Percentiles rank a stretch among this genome's conserved stretches.
phyloP scores from a whole-genome alignment of 2,113 vertebrate species.

The Suncus etruscus region DNA sequence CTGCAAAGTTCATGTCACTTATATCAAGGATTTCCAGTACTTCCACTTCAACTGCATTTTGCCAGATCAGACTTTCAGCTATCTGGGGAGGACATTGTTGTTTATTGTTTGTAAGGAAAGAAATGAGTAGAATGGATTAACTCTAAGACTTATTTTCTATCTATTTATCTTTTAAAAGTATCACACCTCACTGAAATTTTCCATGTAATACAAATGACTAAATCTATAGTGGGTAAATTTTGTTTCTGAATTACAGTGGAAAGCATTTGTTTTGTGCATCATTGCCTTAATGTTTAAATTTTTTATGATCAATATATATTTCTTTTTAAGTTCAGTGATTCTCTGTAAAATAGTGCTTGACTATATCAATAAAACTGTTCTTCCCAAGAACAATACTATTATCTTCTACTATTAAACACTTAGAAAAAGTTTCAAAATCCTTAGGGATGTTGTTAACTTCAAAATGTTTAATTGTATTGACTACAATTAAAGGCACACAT shows the following conservation, averaged over 20 bases:
- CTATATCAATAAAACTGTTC: not conserved
- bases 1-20: not conserved
- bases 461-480: not conserved
- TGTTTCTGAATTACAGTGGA: not conserved
- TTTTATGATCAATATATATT: not conserved
- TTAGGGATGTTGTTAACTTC: not conserved
- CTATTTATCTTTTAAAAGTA: not conserved
- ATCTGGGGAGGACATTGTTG: not conserved
- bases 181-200: not conserved
- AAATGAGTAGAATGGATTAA: too few species aligned
- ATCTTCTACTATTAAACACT: constrained; percentile 35
- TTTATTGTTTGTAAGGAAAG: not conserved
- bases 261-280: not conserved
- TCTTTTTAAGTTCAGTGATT: not conserved
- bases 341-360: not conserved
- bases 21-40: too few species aligned
- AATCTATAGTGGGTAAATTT: not conserved
- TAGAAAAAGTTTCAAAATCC: constrained; percentile 29
- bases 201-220: constrained; percentile 10
- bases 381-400: constrained; percentile 40
- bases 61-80: not conserved
- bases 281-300: constrained; percentile 12
- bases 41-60: not conserved
- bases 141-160: not conserved
- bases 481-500: constrained; percentile 29